A percentile compares a stretch with the other conserved stretches of the same genome.
Conservation (phyloP, 2,888 invertebrate genomes). For the Aphodius granarius region DNA sequence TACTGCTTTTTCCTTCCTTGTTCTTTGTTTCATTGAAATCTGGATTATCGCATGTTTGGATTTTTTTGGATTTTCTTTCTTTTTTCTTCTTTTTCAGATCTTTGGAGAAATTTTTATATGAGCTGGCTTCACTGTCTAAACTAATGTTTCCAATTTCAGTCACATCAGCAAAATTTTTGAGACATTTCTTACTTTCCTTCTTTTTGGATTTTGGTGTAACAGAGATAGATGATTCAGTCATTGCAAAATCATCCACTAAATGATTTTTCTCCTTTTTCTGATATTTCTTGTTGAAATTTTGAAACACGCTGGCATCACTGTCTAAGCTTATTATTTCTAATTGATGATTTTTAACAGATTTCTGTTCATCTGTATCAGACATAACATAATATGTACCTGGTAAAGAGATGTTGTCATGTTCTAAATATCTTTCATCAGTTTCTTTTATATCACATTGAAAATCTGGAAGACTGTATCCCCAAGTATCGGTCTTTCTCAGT, state of each 20-base stretch:
- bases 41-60: no score
- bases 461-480: no score
- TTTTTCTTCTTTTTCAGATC: no score
- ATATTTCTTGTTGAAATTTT: background rate
- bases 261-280: background rate
- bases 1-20: no score
- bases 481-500: background rate
- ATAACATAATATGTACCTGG: background rate
- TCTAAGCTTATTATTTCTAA: background rate
- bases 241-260: no score
- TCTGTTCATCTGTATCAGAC: background rate
- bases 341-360: background rate
- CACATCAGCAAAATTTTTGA: no score
- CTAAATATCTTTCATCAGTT: background rate
- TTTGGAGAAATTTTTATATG: no score
- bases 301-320: background rate
- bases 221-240: no score
- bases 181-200: background rate
- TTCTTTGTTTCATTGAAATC: no score
- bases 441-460: background rate
- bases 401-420: background rate
- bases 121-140: no score
- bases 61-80: no score
- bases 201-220: background rate
- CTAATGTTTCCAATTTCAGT: no score